Percentiles rank a stretch among this genome's conserved stretches.
phyloP scores from a whole-genome alignment of 2,113 vertebrate species.

The Gracilinanus agilis region DNA sequence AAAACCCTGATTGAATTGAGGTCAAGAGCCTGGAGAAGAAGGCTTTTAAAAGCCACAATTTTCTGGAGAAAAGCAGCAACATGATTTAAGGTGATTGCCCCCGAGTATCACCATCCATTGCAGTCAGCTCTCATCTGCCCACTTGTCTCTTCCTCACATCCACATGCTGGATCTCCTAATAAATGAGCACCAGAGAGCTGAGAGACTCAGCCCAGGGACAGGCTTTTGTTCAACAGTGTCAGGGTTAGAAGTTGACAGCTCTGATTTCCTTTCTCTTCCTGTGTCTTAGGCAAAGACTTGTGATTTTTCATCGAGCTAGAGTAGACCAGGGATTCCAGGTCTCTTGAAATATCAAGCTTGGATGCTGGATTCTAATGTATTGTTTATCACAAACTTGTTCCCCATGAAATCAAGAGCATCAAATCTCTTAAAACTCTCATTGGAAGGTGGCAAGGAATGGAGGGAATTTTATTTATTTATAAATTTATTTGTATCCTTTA shows the following conservation, averaged over 20 bases:
- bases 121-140: not conserved
- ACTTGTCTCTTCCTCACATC: not conserved
- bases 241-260: not conserved
- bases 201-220: slow-evolving; percentile 17
- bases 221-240: not conserved
- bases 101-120: not conserved
- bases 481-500: too few species aligned
- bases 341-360: not conserved
- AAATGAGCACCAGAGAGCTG: not conserved
- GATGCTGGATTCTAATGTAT: slow-evolving; percentile 9
- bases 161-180: not conserved
- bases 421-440: not conserved
- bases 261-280: slow-evolving; percentile 3
- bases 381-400: slow-evolving; percentile 32
- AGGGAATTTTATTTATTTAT: too few species aligned
- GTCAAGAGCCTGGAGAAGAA: slow-evolving; percentile 31
- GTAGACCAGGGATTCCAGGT: not conserved
- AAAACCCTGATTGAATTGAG: not conserved
- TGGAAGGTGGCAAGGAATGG: not conserved
- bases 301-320: slow-evolving; percentile 6
- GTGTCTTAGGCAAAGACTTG: not conserved
- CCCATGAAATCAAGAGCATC: slow-evolving; percentile 33
- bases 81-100: not conserved
- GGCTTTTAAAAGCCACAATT: slow-evolving; percentile 49
- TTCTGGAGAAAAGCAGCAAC: slow-evolving; percentile 50